phyloP scores from a whole-genome alignment of 2,888 invertebrate species.

The Loripinus fragilis region DNA sequence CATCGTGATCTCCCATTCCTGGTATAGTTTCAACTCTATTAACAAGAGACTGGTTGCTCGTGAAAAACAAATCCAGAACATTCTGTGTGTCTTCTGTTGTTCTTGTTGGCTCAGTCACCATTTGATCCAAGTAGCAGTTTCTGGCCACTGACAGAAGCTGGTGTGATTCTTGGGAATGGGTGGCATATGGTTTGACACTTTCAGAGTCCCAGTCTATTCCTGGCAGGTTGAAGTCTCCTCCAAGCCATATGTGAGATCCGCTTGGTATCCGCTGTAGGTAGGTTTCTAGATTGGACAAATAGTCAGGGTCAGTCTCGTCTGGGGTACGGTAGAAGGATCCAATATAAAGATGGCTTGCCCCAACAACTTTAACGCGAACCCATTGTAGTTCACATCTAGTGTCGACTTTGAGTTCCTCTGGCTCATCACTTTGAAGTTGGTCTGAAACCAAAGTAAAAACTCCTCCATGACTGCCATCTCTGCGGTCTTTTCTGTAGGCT shows the following conservation, averaged over 20 bases:
- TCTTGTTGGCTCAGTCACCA: slow-evolving; percentile 28
- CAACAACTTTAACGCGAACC: slow-evolving; percentile 19
- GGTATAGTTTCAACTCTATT: slow-evolving; percentile 21
- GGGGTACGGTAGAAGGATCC: slow-evolving; percentile 28
- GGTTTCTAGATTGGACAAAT: neutral
- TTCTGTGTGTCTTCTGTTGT: slow-evolving; percentile 29
- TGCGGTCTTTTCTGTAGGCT: slow-evolving; percentile 30
- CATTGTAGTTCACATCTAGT: neutral
- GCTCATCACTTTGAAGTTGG: slow-evolving; percentile 14
- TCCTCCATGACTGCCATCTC: slow-evolving; percentile 3
- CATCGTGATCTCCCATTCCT: slow-evolving; percentile 34
- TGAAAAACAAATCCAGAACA: slow-evolving; percentile 36
- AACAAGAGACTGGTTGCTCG: slow-evolving; percentile 30
- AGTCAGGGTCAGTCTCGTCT: slow-evolving; percentile 11
- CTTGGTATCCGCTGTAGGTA: slow-evolving; percentile 19
- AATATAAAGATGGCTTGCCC: slow-evolving; percentile 16
- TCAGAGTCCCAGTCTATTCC: slow-evolving; percentile 35
- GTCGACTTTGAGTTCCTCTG: slow-evolving; percentile 18
- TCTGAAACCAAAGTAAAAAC: slow-evolving; percentile 18
- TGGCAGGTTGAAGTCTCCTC: slow-evolving; percentile 35
- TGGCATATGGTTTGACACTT: slow-evolving; percentile 21
- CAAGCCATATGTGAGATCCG: slow-evolving; percentile 34
- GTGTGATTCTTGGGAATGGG: slow-evolving; percentile 10
- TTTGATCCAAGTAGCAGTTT: slow-evolving; percentile 32
- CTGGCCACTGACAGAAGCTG: slow-evolving; percentile 23